Percentiles rank a stretch among this genome's conserved stretches.
phyloP scores from a whole-genome alignment of 2,797 vertebrate species.

The Galaxias olidus region DNA sequence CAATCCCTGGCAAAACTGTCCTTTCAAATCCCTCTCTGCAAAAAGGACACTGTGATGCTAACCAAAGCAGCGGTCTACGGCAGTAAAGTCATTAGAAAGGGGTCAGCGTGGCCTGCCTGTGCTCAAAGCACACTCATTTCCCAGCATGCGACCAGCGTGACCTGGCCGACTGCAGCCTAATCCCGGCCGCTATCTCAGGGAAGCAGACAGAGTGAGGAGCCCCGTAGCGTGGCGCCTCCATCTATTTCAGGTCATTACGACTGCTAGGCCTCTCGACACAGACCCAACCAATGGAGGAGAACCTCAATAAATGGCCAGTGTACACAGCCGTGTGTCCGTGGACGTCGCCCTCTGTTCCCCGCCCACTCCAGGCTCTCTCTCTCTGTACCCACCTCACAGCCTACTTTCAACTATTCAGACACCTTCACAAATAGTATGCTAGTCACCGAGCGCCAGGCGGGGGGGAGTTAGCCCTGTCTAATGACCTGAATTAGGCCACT shows the following conservation, averaged over 20 bases:
- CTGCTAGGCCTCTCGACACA: constrained; percentile 53
- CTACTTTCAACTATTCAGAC: neutral
- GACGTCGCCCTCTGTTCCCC: constrained; percentile 40
- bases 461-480: constrained; percentile 42
- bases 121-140: constrained; percentile 28
- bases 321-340: constrained; percentile 45
- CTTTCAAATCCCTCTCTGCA: constrained; percentile 22
- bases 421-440: constrained; percentile 18
- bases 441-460: constrained; percentile 40
- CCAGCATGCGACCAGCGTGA: constrained; percentile 49
- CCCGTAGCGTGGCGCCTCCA: constrained; percentile 55
- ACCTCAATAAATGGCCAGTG: constrained; percentile 69
- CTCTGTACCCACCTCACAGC: neutral
- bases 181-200: constrained; percentile 54
- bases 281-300: constrained; percentile 66
- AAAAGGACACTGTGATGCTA: constrained; percentile 37
- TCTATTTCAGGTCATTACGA: constrained; percentile 66
- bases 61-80: constrained; percentile 32
- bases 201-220: constrained; percentile 56
- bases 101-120: constrained; percentile 35
- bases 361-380: neutral
- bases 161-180: constrained; percentile 50
- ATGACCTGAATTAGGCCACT: constrained; percentile 58
- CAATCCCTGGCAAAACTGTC: constrained; percentile 25
- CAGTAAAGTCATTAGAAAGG: constrained; percentile 45